Evolutionary conservation across 2,888 invertebrate genomes (phyloP).

Genomic region (Hypsopygia costalis): DNA sequence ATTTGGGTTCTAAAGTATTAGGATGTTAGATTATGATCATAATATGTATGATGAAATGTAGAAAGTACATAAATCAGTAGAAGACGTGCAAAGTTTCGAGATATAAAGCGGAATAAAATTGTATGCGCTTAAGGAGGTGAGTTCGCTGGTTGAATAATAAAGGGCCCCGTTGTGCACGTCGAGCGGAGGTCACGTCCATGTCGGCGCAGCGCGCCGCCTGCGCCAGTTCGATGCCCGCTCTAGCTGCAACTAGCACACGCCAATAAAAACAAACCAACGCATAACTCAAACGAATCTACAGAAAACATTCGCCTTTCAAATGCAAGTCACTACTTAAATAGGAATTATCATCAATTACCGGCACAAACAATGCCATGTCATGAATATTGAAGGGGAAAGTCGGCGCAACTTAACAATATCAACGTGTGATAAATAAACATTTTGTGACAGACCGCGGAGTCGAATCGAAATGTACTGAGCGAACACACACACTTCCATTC

Average conservation of each 20-base stretch:
- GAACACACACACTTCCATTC: slow-evolving; percentile 1
- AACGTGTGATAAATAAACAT: slow-evolving; percentile 21
- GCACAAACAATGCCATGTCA: slow-evolving; percentile 40
- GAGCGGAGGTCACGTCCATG: background rate
- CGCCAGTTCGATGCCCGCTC: slow-evolving; percentile 52
- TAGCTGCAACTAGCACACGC: slow-evolving; percentile 16
- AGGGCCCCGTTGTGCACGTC: background rate
- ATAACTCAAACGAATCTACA: slow-evolving; percentile 21
- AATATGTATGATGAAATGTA: too few species aligned
- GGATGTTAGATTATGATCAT: too few species aligned
- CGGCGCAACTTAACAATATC: slow-evolving; percentile 24
- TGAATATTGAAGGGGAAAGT: slow-evolving; percentile 60
- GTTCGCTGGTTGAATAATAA: slow-evolving; percentile 53
- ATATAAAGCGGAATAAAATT: slow-evolving; percentile 39
- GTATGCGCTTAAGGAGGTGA: slow-evolving; percentile 40
- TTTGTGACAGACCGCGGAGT: background rate
- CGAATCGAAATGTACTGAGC: background rate
- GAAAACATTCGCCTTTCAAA: slow-evolving; percentile 20
- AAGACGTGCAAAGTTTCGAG: slow-evolving; percentile 26
- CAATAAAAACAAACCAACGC: slow-evolving; percentile 16
- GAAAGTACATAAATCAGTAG: too few species aligned
- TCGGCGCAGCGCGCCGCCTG: slow-evolving; percentile 36
- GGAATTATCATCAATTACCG: slow-evolving; percentile 38
- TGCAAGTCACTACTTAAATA: slow-evolving; percentile 26
- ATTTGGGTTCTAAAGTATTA: too few species aligned